These are phyloP conservation scores for Todus mexicanus DNA, from an alignment of 2,797 vertebrate genomes.

Conservation along the genomic window DNA sequence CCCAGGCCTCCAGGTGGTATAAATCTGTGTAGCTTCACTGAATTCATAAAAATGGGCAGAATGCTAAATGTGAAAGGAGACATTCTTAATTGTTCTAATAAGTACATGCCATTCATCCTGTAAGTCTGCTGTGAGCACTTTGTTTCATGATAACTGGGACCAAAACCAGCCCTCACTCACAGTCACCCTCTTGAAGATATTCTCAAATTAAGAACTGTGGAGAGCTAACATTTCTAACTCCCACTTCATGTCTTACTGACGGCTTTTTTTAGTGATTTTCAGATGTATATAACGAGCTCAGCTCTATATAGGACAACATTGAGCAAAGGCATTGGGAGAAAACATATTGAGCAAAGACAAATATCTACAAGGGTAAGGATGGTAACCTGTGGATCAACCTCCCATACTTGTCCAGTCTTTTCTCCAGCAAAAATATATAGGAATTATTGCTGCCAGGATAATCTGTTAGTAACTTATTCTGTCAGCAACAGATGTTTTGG, in stretches of 20 bases:
- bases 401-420: not conserved
- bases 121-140: not conserved
- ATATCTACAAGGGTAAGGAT: not conserved
- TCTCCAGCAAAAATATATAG: not conserved
- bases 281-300: not conserved
- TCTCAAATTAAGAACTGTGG: not conserved
- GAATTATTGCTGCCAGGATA: not conserved
- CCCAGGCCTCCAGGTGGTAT: not conserved
- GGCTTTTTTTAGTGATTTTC: not conserved
- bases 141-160: accelerated
- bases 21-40: not conserved
- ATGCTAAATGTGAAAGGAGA: not conserved
- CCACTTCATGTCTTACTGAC: not conserved
- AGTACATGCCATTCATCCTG: no score
- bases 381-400: not conserved
- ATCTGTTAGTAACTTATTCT: not conserved
- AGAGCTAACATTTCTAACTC: not conserved
- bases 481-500: not conserved
- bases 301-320: not conserved
- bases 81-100: not conserved
- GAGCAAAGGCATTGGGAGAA: not conserved
- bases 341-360: not conserved
- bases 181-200: not conserved
- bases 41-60: not conserved
- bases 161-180: not conserved